Conservation (phyloP, 1,140 invertebrate genomes). For the Samia ricini region DNA sequence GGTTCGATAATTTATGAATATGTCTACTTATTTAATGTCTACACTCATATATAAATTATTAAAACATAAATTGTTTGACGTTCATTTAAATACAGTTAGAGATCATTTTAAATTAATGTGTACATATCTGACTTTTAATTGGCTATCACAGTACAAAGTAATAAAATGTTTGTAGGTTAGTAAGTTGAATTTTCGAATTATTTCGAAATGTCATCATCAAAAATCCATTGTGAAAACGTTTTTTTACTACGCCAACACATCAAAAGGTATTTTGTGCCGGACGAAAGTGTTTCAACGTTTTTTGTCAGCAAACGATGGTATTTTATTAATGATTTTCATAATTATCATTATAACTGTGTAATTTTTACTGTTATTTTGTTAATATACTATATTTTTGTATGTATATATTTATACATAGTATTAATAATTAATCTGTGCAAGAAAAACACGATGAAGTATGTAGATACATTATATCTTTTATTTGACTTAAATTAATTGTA, state of each 20-base stretch:
- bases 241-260: background rate
- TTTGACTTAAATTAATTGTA: no score
- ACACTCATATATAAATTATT: no score
- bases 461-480: no score
- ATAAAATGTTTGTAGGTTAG: conserved; percentile 10
- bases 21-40: background rate
- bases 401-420: no score
- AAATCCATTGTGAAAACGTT: conserved; percentile 8
- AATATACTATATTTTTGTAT: no score
- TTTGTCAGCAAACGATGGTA: background rate
- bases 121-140: background rate
- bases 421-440: no score
- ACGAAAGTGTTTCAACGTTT: background rate
- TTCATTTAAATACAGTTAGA: no score
- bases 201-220: conserved; percentile 2
- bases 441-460: no score
- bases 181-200: background rate
- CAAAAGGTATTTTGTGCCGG: conserved; percentile 3
- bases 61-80: no score
- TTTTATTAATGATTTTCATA: background rate
- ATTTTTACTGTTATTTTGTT: no score
- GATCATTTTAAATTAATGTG: no score
- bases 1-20: no score
- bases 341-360: background rate
- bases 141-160: background rate